phyloP scores from a whole-genome alignment of 1,140 invertebrate genomes.

The Drosophila funebris region DNA sequence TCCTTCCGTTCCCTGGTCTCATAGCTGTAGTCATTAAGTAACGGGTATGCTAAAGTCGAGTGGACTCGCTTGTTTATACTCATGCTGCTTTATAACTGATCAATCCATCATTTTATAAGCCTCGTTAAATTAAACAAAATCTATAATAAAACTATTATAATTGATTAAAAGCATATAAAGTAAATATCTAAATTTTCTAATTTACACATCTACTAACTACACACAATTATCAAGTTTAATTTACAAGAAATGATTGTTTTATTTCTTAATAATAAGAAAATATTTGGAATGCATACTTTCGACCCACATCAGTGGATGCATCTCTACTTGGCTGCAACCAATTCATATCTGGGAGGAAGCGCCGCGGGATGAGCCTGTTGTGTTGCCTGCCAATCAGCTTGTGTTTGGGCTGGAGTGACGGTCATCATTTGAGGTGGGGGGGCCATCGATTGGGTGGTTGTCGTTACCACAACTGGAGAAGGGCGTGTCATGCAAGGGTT shows the following conservation, averaged over 20 bases:
- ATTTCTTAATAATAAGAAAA: background rate
- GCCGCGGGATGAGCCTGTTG: constrained; percentile 20
- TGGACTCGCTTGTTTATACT: too few relatives aligned
- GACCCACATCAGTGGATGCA: background rate
- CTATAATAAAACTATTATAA: too few relatives aligned
- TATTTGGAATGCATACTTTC: background rate
- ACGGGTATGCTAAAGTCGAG: too few relatives aligned
- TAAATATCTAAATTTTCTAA: background rate
- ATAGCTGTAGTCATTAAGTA: too few relatives aligned
- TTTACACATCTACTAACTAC: background rate
- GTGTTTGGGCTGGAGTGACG: constrained; percentile 41
- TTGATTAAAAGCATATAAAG: too few relatives aligned
- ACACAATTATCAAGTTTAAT: background rate
- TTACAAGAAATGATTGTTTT: background rate
- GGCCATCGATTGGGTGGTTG: constrained; percentile 15
- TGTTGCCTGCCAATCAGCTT: constrained; percentile 26
- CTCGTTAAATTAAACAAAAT: too few relatives aligned
- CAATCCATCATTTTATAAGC: too few relatives aligned
- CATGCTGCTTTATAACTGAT: too few relatives aligned
- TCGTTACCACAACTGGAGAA: constrained; percentile 28
- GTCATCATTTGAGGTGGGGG: constrained; percentile 6
- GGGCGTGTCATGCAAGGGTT: background rate
- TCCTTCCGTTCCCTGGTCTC: too few relatives aligned
- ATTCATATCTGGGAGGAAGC: constrained; percentile 52
- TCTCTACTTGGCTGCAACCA: constrained; percentile 11